phyloP scores from a whole-genome alignment of 2,888 invertebrate genomes.

The Tenthredo mesomela region DNA sequence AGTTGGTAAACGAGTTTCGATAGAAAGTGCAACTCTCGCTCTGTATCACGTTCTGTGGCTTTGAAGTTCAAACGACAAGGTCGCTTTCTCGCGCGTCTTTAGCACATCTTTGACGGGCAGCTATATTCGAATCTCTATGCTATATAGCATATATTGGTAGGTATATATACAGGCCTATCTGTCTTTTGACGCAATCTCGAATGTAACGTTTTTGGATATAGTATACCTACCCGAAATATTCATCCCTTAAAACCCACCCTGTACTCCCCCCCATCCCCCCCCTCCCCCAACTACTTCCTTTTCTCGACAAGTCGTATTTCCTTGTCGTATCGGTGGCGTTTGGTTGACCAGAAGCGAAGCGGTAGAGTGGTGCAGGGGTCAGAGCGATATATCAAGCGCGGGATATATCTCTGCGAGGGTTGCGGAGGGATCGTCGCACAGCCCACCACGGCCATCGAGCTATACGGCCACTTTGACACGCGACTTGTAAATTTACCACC shows the following conservation, averaged over 20 bases:
- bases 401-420: constrained; percentile 31
- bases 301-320: constrained; percentile 36
- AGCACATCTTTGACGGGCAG: not conserved
- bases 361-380: constrained; percentile 29
- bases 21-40: constrained; percentile 53
- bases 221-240: not conserved
- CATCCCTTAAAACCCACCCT: not conserved
- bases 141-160: not conserved
- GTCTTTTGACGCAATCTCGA: constrained; percentile 31
- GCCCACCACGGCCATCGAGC: constrained; percentile 38
- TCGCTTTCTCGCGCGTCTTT: constrained; percentile 70
- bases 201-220: not conserved
- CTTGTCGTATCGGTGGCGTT: constrained; percentile 37
- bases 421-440: constrained; percentile 27
- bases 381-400: constrained; percentile 47
- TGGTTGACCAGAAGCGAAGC: constrained; percentile 37
- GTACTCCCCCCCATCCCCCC: too few species aligned
- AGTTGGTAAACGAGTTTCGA: constrained; percentile 32
- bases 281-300: not conserved
- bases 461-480: constrained; percentile 55
- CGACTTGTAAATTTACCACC: constrained; percentile 60
- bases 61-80: constrained; percentile 75
- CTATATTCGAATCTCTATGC: not conserved
- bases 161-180: not conserved
- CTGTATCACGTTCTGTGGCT: not conserved